Percentiles rank a stretch among this genome's conserved stretches.
phyloP scores from a whole-genome alignment of 2,888 invertebrate genomes.

The Tortrix viridana region DNA sequence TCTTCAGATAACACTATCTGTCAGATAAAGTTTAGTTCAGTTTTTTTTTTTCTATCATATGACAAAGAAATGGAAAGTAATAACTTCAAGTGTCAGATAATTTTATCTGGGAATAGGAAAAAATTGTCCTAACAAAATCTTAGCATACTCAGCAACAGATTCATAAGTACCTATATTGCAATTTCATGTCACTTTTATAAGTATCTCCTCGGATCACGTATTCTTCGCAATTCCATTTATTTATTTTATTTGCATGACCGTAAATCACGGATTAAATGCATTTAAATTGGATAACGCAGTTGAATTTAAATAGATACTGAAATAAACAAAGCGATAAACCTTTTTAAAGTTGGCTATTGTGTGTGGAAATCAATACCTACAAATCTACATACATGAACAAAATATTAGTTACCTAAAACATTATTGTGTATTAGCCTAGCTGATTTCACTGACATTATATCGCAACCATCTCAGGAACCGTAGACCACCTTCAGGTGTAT shows the following conservation, averaged over 20 bases:
- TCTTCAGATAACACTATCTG: too few relatives aligned
- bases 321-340: neutral
- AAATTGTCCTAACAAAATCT: too few relatives aligned
- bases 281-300: slow-evolving; percentile 7
- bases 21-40: too few relatives aligned
- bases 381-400: neutral
- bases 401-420: neutral
- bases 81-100: too few relatives aligned
- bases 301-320: slow-evolving; percentile 6
- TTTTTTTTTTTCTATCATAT: too few relatives aligned
- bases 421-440: too few relatives aligned
- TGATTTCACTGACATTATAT: too few relatives aligned
- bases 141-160: too few relatives aligned
- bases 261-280: slow-evolving; percentile 9
- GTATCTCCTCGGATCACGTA: slow-evolving; percentile 10
- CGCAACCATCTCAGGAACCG: too few relatives aligned
- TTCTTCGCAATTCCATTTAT: neutral
- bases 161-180: neutral
- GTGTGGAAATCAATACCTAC: neutral
- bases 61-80: too few relatives aligned
- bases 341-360: neutral
- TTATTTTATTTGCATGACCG: slow-evolving; percentile 1
- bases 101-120: too few relatives aligned
- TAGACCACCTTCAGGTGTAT: too few relatives aligned
- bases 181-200: neutral